Conservation (phyloP, 2,797 vertebrate species). For the Pipistrellus nathusii region DNA sequence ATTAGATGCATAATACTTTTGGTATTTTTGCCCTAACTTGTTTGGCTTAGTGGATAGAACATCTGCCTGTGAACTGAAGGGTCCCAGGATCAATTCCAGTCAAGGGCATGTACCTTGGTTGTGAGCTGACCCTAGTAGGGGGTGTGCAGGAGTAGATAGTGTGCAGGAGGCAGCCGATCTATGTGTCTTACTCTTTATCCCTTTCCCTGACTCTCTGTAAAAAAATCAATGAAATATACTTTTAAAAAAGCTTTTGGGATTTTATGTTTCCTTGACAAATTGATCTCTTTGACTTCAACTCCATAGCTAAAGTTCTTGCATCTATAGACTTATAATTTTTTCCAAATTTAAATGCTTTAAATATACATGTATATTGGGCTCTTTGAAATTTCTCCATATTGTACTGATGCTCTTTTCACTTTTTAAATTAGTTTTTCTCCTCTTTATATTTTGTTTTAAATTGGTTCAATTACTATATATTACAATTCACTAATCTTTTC, state of each 20-base stretch:
- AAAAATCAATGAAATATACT: no score
- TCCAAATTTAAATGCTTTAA: background rate
- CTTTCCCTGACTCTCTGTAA: no score
- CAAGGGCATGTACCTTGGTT: no score
- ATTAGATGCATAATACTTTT: background rate
- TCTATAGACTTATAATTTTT: background rate
- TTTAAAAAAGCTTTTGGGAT: background rate
- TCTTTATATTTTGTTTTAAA: background rate
- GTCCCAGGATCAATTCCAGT: no score
- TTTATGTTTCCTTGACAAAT: background rate
- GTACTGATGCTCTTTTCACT: background rate
- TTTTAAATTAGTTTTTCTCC: background rate
- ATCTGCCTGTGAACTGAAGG: no score
- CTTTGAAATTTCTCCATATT: background rate
- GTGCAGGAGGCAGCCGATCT: no score
- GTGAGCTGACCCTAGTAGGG: no score
- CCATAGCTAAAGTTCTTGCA: background rate
- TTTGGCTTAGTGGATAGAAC: no score
- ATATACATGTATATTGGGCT: background rate
- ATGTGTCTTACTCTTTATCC: no score
- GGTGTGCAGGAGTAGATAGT: no score
- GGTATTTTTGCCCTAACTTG: background rate
- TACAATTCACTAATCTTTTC: background rate
- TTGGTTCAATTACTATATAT: background rate
- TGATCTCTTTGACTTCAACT: background rate